A percentile compares a stretch with the other conserved stretches of the same genome.
These are phyloP conservation scores for Lota lota DNA, from an alignment of 2,113 vertebrate genomes.

Conservation along the genomic window DNA sequence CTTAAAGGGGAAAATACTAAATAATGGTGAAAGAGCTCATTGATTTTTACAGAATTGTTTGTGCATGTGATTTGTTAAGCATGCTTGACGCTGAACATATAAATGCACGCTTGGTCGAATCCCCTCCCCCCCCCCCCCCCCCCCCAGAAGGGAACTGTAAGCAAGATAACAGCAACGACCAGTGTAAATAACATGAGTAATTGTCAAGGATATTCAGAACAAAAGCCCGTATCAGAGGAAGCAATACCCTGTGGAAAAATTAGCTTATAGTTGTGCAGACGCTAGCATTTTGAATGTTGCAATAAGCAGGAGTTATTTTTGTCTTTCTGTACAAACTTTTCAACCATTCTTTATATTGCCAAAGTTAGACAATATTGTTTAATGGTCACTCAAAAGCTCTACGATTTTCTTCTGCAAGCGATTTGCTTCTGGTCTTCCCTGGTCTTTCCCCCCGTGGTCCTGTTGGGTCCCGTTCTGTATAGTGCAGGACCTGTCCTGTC, in stretches of 20 bases:
- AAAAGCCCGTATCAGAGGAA: slow-evolving; percentile 18
- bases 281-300: slow-evolving; percentile 20
- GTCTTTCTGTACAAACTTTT: slow-evolving; percentile 10
- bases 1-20: slow-evolving; percentile 4
- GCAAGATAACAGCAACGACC: slow-evolving; percentile 30
- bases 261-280: slow-evolving; percentile 35
- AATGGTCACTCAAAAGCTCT: slow-evolving; percentile 7
- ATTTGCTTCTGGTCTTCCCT: slow-evolving; percentile 22
- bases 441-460: neutral
- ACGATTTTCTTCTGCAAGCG: neutral
- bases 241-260: slow-evolving; percentile 17
- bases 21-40: slow-evolving; percentile 10
- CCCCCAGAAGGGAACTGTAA: too few relatives aligned
- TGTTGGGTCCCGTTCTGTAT: neutral
- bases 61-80: too few relatives aligned
- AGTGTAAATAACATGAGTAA: slow-evolving; percentile 31
- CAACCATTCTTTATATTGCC: too few relatives aligned
- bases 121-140: too few relatives aligned
- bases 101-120: too few relatives aligned
- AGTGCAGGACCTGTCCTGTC: neutral
- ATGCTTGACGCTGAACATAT: too few relatives aligned
- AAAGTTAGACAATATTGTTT: slow-evolving; percentile 8
- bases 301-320: slow-evolving; percentile 9
- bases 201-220: slow-evolving; percentile 1
- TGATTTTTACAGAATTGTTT: neutral